Conservation (phyloP, 2,113 vertebrate species). For the Podarcis muralis region DNA sequence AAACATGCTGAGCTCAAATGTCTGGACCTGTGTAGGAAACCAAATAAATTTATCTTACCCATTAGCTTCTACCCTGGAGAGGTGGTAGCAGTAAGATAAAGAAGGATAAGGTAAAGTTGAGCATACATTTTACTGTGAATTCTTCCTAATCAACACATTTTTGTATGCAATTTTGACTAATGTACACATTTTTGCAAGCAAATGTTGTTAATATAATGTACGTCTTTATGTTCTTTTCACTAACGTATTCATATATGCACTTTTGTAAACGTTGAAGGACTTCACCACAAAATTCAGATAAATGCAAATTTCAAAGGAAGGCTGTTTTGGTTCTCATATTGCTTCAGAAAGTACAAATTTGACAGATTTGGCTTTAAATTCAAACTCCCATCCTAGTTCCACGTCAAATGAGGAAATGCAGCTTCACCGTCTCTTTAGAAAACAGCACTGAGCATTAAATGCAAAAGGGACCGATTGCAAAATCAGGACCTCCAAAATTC, state of each 20-base stretch:
- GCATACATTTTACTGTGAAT: slow-evolving; percentile 40
- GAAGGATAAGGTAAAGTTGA: slow-evolving; percentile 55
- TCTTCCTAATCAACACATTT: too few relatives aligned
- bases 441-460: not conserved
- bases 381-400: not conserved
- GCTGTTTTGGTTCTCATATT: too few relatives aligned
- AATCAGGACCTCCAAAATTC: not conserved
- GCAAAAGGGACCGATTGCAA: not conserved
- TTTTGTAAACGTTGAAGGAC: too few relatives aligned
- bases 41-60: slow-evolving; percentile 69
- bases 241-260: too few relatives aligned
- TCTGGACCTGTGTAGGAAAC: slow-evolving; percentile 20
- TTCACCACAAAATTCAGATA: too few relatives aligned
- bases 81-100: slow-evolving; percentile 60
- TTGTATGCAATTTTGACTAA: too few relatives aligned
- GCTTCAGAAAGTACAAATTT: too few relatives aligned
- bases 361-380: not conserved
- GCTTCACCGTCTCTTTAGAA: not conserved
- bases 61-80: slow-evolving; percentile 63
- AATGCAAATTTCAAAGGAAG: too few relatives aligned
- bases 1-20: slow-evolving; percentile 1
- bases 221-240: too few relatives aligned
- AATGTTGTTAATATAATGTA: too few relatives aligned
- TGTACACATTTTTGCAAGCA: too few relatives aligned
- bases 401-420: not conserved